These are phyloP conservation scores for Mandrillus leucophaeus DNA, from an alignment of 2,113 vertebrate genomes.

Conservation along the genomic window DNA sequence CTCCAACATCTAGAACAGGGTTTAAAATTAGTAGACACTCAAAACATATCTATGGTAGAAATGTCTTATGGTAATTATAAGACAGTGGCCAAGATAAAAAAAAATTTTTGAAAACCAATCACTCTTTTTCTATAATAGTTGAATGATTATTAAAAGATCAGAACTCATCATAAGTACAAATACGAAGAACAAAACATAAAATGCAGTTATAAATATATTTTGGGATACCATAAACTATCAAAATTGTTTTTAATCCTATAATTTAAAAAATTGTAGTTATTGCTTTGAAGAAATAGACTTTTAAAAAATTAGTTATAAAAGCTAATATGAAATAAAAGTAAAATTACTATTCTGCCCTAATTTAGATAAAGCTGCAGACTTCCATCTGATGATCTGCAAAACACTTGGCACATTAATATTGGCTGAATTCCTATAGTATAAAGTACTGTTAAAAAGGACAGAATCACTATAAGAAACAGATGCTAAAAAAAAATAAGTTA, in stretches of 20 bases:
- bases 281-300: neutral
- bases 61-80: neutral
- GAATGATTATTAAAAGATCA: neutral
- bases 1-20: neutral
- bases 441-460: neutral
- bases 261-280: neutral
- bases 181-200: conserved; percentile 20
- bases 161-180: neutral
- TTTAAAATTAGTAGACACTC: neutral
- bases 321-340: neutral
- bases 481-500: neutral
- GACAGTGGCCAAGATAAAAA: neutral
- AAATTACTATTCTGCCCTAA: neutral
- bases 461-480: neutral
- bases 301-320: conserved; percentile 1
- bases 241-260: neutral
- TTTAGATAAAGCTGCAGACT: neutral
- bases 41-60: neutral
- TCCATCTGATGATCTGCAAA: neutral
- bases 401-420: neutral
- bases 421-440: neutral
- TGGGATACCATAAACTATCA: neutral
- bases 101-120: neutral
- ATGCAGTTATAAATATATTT: neutral
- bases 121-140: neutral